Conservation (phyloP, 2,113 vertebrate species). For the Pelobates fuscus region DNA sequence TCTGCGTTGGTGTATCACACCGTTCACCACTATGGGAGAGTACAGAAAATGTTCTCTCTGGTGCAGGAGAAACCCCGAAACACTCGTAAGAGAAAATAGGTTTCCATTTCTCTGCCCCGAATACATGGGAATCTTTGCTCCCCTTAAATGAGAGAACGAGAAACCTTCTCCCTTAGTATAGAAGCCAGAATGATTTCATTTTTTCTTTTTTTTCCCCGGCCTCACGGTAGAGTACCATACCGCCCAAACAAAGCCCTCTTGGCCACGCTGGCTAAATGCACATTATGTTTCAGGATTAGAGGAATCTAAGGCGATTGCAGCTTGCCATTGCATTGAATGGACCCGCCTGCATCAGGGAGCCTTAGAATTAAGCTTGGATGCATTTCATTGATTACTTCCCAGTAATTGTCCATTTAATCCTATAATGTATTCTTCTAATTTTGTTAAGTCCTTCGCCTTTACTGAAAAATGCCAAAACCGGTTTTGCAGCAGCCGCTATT, state of each 20-base stretch:
- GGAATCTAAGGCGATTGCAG: not conserved
- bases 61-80: no score
- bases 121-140: no score
- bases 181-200: not conserved
- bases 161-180: not conserved
- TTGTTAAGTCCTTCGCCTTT: not conserved
- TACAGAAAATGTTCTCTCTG: no score
- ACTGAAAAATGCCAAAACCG: not conserved
- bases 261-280: not conserved
- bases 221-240: no score
- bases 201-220: no score
- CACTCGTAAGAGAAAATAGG: no score
- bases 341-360: not conserved
- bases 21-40: no score
- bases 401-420: slow-evolving; percentile 30
- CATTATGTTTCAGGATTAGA: not conserved
- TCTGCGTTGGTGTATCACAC: no score
- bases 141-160: not conserved
- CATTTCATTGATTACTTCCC: slow-evolving; percentile 29
- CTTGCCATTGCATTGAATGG: not conserved
- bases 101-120: no score
- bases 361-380: not conserved
- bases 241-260: no score
- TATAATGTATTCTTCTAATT: slow-evolving; percentile 32
- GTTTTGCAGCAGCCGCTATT: not conserved